Conservation (phyloP, 2,113 vertebrate genomes). For the Symphodus melops region DNA sequence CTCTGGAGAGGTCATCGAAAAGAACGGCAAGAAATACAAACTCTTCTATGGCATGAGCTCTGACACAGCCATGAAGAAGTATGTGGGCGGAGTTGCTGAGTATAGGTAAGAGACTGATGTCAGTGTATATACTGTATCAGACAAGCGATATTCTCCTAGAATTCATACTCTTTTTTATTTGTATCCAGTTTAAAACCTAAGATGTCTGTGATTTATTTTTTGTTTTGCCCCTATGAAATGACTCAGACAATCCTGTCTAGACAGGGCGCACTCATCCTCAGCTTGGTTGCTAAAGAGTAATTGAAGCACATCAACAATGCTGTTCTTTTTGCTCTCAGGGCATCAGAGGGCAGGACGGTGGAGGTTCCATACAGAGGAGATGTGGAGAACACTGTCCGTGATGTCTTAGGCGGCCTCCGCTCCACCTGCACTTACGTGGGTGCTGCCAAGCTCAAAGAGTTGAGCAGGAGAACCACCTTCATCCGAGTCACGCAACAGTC, state of each 20-base stretch:
- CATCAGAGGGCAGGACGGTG: slow-evolving; percentile 94
- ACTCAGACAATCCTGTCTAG: too few species aligned
- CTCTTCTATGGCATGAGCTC: slow-evolving; percentile 99
- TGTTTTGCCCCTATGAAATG: too few species aligned
- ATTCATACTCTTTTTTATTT: not conserved
- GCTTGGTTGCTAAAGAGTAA: too few species aligned
- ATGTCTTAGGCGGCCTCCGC: slow-evolving; percentile 93
- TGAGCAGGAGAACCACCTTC: slow-evolving; percentile 95
- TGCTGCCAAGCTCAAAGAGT: slow-evolving; percentile 96
- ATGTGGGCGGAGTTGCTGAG: slow-evolving; percentile 93
- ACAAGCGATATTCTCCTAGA: not conserved
- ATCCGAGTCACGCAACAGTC: slow-evolving; percentile 98
- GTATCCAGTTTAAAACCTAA: too few species aligned
- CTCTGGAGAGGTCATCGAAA: slow-evolving; percentile 92
- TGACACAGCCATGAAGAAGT: slow-evolving; percentile 98
- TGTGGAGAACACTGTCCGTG: slow-evolving; percentile 91
- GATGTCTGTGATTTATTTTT: too few species aligned
- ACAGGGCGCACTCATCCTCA: too few species aligned
- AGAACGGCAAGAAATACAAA: slow-evolving; percentile 94
- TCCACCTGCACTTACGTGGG: slow-evolving; percentile 99
- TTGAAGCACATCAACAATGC: not conserved
- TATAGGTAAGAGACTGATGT: slow-evolving; percentile 87
- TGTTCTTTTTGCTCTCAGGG: slow-evolving; percentile 76
- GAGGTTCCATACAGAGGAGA: slow-evolving; percentile 94
- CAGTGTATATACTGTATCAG: not conserved